Conservation (phyloP, 2,888 invertebrate species). For the Cryptocephalus moraei region DNA sequence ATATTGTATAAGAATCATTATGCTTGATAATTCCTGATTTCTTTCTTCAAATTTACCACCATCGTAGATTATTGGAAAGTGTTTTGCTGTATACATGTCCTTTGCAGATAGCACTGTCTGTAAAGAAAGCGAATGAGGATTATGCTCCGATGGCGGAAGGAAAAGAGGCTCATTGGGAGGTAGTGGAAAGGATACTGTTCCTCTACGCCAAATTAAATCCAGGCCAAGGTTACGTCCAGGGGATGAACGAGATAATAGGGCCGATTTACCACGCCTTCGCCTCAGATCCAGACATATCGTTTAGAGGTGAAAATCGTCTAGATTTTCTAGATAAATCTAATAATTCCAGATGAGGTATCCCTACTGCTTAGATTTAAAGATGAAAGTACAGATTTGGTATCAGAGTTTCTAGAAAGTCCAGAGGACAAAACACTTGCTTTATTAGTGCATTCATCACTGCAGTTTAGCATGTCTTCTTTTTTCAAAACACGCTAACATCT, state of each 20-base stretch:
- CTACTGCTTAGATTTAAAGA: no score
- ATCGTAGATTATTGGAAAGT: background rate
- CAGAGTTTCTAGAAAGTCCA: no score
- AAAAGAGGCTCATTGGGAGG: conserved; percentile 97
- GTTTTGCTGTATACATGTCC: background rate
- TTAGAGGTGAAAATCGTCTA: conserved; percentile 52
- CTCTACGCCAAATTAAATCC: conserved; percentile 97
- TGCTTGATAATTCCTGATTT: no score
- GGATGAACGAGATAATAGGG: conserved; percentile 99
- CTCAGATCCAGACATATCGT: conserved; percentile 69
- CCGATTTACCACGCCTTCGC: conserved; percentile 98
- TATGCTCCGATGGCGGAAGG: conserved; percentile 81
- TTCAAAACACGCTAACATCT: no score
- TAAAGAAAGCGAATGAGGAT: conserved; percentile 67
- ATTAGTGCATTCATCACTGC: no score
- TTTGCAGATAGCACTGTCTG: conserved; percentile 55
- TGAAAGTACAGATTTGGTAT: no score
- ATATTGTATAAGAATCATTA: no score
- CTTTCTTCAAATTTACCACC: no score
- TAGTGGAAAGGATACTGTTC: conserved; percentile 92
- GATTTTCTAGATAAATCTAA: background rate
- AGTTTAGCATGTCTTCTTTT: no score
- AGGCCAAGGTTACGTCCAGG: conserved; percentile 92
- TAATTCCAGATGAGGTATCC: no score
- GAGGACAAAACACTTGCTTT: no score